These are phyloP conservation scores for Trematomus loennbergii DNA, from an alignment of 2,113 vertebrate genomes.

Conservation along the genomic window DNA sequence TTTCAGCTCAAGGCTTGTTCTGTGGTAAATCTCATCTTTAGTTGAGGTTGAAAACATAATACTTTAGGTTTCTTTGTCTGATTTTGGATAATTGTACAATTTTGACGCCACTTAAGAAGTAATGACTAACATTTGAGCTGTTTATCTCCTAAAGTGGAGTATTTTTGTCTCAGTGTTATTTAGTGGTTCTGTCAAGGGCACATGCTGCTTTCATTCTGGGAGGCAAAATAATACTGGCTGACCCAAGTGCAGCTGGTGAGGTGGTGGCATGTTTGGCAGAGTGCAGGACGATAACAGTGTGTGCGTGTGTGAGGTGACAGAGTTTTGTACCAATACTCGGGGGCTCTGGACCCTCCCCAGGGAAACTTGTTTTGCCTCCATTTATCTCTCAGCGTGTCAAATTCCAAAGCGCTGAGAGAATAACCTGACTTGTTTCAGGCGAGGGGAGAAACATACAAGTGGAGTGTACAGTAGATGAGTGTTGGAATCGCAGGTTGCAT, in stretches of 20 bases:
- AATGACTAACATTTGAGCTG: constrained; percentile 13
- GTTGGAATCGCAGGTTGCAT: constrained; percentile 33
- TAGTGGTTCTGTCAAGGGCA: constrained; percentile 44
- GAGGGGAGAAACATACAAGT: constrained; percentile 30
- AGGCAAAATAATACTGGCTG: constrained; percentile 41
- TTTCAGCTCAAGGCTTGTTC: constrained; percentile 9
- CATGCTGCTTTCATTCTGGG: constrained; percentile 28
- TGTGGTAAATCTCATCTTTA: constrained; percentile 15
- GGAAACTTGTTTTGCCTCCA: constrained; percentile 42
- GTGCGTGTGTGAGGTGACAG: constrained; percentile 55
- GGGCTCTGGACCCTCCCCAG: constrained; percentile 48
- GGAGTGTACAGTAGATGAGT: constrained; percentile 61
- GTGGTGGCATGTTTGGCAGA: constrained; percentile 60
- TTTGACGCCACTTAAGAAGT: constrained; percentile 14
- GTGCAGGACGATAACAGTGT: constrained; percentile 48
- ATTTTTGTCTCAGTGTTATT: constrained; percentile 6
- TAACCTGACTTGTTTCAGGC: constrained; percentile 52
- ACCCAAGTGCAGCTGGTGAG: constrained; percentile 56
- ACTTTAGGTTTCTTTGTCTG: constrained; percentile 31
- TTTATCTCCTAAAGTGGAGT: background rate
- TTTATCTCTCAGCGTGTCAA: constrained; percentile 57
- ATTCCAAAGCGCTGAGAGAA: constrained; percentile 74
- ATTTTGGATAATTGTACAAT: constrained; percentile 42
- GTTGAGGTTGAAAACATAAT: constrained; percentile 29
- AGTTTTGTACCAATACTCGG: constrained; percentile 43